Conservation (phyloP, 1,140 invertebrate species). For the Pachyrhynchus sulphureomaculatus region DNA sequence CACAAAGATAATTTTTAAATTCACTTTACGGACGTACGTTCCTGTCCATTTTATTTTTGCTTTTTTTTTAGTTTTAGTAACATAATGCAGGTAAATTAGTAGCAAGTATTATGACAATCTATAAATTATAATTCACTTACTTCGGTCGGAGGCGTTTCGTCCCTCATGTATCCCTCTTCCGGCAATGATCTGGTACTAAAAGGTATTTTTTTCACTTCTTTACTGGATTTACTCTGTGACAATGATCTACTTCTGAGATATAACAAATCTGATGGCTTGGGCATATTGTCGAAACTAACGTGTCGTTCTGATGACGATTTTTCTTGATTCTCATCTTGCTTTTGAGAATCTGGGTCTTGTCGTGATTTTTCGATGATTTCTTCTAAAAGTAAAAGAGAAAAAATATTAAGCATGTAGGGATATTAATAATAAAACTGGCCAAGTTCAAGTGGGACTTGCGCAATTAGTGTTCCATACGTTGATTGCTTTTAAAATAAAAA, state of each 20-base stretch:
- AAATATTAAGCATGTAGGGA: too few species aligned
- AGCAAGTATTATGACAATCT: background rate
- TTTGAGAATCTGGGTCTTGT: background rate
- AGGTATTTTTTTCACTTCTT: constrained; percentile 15
- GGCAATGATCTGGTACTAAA: constrained; percentile 21
- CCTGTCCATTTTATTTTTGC: too few species aligned
- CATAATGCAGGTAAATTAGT: too few species aligned
- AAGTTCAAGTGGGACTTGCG: too few species aligned
- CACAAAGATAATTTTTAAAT: too few species aligned
- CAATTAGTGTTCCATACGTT: too few species aligned
- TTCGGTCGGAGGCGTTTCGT: constrained; percentile 6
- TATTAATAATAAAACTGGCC: background rate
- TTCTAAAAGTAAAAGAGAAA: background rate
- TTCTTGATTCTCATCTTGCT: constrained; percentile 13
- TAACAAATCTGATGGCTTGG: constrained; percentile 8
- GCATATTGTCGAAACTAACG: constrained; percentile 19
- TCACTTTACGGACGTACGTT: too few species aligned
- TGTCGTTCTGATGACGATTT: constrained; percentile 12
- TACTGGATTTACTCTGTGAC: constrained; percentile 12
- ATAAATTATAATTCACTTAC: background rate
- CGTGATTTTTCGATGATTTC: background rate
- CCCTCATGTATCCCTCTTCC: constrained; percentile 14
- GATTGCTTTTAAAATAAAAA: too few species aligned
- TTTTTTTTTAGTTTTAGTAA: too few species aligned
- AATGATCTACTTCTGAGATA: constrained; percentile 24